phyloP scores from a whole-genome alignment of 2,797 vertebrate species.

The Girardinus metallicus region DNA sequence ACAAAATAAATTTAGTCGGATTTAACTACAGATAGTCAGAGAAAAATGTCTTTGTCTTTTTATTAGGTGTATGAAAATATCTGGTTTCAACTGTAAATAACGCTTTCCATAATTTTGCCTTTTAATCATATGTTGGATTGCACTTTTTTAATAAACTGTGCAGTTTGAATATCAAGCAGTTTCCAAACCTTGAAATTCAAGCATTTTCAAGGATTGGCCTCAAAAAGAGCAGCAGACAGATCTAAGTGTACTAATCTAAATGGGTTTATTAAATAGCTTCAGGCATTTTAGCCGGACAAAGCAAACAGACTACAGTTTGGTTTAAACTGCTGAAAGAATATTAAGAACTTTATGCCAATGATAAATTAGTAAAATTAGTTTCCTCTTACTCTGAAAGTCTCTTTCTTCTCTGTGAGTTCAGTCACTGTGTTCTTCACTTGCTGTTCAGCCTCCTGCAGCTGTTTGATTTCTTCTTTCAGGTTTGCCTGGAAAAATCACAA shows the following conservation, averaged over 20 bases:
- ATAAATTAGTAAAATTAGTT: background rate
- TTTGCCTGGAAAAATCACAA: conserved; percentile 61
- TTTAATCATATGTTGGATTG: no score
- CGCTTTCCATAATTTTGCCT: no score
- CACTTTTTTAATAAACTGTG: no score
- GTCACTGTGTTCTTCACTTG: conserved; percentile 57
- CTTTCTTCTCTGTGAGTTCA: conserved; percentile 73
- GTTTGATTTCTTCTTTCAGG: conserved; percentile 77
- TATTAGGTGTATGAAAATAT: no score
- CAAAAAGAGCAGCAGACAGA: background rate
- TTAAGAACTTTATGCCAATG: background rate
- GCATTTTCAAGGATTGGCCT: no score
- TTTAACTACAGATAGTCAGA: no score
- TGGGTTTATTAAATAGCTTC: background rate
- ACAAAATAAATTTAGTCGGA: no score
- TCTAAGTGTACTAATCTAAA: background rate
- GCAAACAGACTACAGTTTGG: background rate
- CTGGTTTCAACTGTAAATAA: no score
- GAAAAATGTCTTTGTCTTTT: no score
- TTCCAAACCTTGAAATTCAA: no score
- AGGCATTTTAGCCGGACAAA: background rate
- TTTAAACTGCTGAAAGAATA: background rate
- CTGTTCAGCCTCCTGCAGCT: conserved; percentile 70
- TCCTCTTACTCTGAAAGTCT: conserved; percentile 62
- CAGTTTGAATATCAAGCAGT: no score